These are phyloP conservation scores for Phyllostomus hastatus DNA, from an alignment of 2,113 vertebrate species.

Conservation along the genomic window DNA sequence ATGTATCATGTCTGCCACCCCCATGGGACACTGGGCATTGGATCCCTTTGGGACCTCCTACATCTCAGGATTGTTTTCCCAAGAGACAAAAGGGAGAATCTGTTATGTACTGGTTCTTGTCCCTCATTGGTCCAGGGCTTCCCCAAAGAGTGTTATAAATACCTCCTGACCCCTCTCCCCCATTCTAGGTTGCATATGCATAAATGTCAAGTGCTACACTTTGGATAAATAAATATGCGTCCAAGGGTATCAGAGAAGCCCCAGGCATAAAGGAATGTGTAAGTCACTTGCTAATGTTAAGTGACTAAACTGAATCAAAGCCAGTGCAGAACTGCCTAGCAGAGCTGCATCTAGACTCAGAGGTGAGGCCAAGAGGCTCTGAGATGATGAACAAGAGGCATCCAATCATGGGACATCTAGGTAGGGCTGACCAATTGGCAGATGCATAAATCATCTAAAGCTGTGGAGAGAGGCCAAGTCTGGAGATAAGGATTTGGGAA, in stretches of 20 bases:
- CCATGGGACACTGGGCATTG: background rate
- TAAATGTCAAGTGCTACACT: background rate
- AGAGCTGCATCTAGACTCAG: background rate
- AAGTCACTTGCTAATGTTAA: background rate
- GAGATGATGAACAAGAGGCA: background rate
- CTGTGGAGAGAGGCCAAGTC: background rate
- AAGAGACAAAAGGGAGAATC: background rate
- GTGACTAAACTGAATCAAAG: background rate
- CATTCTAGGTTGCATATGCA: background rate
- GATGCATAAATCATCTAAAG: background rate
- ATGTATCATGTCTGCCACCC: background rate
- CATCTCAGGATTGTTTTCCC: background rate
- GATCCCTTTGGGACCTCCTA: background rate
- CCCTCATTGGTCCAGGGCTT: background rate
- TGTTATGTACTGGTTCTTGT: background rate
- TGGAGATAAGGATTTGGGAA: background rate
- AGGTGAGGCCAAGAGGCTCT: background rate
- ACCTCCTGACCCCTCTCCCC: too few species aligned
- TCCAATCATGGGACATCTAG: too few species aligned
- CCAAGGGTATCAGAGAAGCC: background rate
- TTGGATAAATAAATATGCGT: background rate
- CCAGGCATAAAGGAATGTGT: background rate
- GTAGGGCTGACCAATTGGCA: background rate
- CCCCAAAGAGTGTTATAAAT: background rate
- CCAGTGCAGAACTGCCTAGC: background rate